Base-by-base conservation (phyloP, 1,140 invertebrate species). In the Mylabris phalerata region DNA sequence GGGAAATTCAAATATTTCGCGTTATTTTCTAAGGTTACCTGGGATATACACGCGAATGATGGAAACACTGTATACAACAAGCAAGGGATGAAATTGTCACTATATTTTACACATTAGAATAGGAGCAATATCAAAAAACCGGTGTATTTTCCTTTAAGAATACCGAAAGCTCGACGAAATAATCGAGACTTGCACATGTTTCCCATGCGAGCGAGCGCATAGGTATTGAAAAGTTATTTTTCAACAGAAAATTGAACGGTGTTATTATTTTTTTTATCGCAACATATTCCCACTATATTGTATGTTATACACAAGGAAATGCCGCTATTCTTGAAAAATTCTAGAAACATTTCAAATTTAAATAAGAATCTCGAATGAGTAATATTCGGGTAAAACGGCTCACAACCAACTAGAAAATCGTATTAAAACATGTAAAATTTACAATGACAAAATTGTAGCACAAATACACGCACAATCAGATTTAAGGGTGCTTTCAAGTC, bases 41-140 rank as follows among this genome's bases (percentile, higher is more conserved):
- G 62, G 19, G 19, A 64, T 64, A 62, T 54, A 64, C 60, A 42
- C 54, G 49, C 11, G 51, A 64, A 67, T 60, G 65, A 67, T 67
- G 60, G 49, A 64, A 63, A 66, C 55, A 60, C 57, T 59, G 60
- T 57, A 62, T 62, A 62, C 60, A 62, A 62, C 60, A 62, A 65
- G 57, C 50, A 32, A 32, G 59, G 62, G 60, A 67, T 66, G 64
- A 66, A 67, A 67, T 67, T 67, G 66, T 67, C 66, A 62, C 61
- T 59, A 66, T 65, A 66, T 65, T 64, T 67, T 57, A 66, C 63
- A 60, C 61, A 66, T 67, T 67, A 67, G 59, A 66, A 66, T 63
- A 55, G 19, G 19, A 19, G 59, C 60, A 63, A 67, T 67, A 63
- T 63, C 62, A 63, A 66, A 19, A 19, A 66, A 66, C 64, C 63